Percentiles rank a stretch among this genome's conserved stretches.
These are phyloP conservation scores for Drosophila cardini DNA, from an alignment of 1,140 invertebrate genomes.

Conservation along the genomic window DNA sequence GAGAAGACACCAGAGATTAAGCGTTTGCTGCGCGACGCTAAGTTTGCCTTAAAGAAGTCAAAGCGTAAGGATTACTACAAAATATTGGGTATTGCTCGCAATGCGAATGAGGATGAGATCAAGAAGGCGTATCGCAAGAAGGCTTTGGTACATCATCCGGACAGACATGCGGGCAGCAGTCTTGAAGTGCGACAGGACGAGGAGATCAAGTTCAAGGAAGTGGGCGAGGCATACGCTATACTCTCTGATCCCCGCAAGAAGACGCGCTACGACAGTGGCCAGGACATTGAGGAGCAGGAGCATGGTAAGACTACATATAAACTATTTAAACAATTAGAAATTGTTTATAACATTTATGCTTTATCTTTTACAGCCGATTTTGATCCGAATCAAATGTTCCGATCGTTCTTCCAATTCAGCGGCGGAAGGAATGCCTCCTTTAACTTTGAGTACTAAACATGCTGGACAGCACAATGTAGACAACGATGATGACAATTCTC, in stretches of 20 bases:
- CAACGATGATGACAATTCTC: not conserved
- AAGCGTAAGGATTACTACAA: slow-evolving; percentile 99
- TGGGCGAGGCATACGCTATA: slow-evolving; percentile 98
- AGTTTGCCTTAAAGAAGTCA: slow-evolving; percentile 93
- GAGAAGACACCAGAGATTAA: slow-evolving; percentile 93
- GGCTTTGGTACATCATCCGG: slow-evolving; percentile 94
- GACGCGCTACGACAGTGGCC: slow-evolving; percentile 95
- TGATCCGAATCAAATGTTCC: slow-evolving; percentile 84
- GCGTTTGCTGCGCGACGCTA: slow-evolving; percentile 92
- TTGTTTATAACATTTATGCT: slow-evolving; percentile 10
- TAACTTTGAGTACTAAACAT: slow-evolving; percentile 75
- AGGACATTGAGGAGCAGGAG: slow-evolving; percentile 91
- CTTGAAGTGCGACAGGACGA: slow-evolving; percentile 94
- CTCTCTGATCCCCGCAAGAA: slow-evolving; percentile 97
- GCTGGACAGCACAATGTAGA: not conserved
- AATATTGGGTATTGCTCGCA: slow-evolving; percentile 94
- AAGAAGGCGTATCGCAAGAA: slow-evolving; percentile 97
- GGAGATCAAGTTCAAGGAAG: slow-evolving; percentile 98
- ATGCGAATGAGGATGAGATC: slow-evolving; percentile 96
- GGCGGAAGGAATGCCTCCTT: slow-evolving; percentile 64
- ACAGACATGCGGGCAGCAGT: slow-evolving; percentile 94
- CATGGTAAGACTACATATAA: slow-evolving; percentile 49
- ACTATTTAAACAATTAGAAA: not conserved
- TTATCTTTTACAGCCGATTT: slow-evolving; percentile 61
- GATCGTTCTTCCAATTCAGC: slow-evolving; percentile 78